A percentile compares a stretch with the other conserved stretches of the same genome.
Evolutionary conservation across 2,113 vertebrate species (phyloP).

Genomic region (Plotosus lineatus): DNA sequence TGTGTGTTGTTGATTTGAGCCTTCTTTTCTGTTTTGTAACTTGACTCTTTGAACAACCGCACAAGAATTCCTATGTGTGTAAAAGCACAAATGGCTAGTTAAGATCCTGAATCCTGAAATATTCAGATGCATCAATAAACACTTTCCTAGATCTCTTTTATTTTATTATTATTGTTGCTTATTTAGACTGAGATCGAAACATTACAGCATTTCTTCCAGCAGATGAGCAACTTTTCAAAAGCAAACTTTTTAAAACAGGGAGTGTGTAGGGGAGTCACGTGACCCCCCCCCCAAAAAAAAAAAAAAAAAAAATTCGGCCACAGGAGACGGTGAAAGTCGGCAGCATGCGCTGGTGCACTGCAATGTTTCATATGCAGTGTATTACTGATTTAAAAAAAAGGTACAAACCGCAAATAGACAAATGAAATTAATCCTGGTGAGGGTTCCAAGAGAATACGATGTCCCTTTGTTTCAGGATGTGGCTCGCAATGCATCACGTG

Average conservation of each 20-base stretch:
- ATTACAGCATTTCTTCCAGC: neutral
- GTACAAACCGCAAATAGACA: neutral
- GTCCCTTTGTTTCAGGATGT: neutral
- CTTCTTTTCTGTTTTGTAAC: no score
- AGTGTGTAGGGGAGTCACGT: conserved; percentile 5
- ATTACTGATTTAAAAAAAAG: neutral
- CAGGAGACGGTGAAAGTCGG: neutral
- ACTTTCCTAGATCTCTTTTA: neutral
- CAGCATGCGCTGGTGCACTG: neutral
- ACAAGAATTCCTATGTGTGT: no score
- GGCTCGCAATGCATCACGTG: neutral
- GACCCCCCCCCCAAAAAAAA: no score
- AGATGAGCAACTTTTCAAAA: neutral
- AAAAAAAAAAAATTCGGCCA: no score
- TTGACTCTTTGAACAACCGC: no score
- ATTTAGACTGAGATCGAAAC: neutral
- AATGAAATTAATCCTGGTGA: neutral
- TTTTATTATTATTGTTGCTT: neutral
- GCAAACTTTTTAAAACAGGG: neutral
- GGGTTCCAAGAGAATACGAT: neutral
- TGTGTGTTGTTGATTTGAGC: no score
- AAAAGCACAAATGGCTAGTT: no score
- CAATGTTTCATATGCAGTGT: neutral
- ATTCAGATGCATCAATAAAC: neutral
- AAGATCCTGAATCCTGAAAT: no score